Base-by-base conservation (phyloP, 1,140 invertebrate genomes). In the Caerostris extrusa region DNA sequence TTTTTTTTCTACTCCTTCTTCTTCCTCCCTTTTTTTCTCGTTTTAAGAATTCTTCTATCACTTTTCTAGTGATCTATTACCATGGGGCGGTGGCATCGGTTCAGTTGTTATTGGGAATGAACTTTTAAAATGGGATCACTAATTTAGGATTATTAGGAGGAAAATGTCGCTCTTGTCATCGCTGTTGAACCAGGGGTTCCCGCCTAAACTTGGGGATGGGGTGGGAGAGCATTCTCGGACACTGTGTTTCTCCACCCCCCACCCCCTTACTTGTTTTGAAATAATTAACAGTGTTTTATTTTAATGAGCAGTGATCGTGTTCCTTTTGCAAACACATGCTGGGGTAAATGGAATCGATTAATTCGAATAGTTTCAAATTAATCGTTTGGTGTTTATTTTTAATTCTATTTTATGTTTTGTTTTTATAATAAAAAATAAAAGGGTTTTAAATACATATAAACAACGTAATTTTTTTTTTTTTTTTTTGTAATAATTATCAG, bases 1-100 rank as follows among this genome's bases (percentile, higher is more conserved):
- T n/a, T n/a, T n/a, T n/a, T n/a, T n/a, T n/a, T n/a, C 53, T 17
- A 5, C 56, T 17, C 56, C 19, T 64, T 56, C 19, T 53, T 3
- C 34, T 56, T 56, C 50, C 55, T 56, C 81, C 81, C 8, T 19
- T 57, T 71, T 64, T 53, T 91, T 60, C 56, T 60, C 50, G 34
- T 87, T 64, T 7, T 19, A 50, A 69, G 71, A 82, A 12, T 91
- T 64, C 77, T 55, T 91, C 61, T 81, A 90, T 91, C 90, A 19
- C 81, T 91, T 85, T 83, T 85, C 90, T 91, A 91, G 85, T 91
- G 90, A 91, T 91, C 90, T 91, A 85, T 91, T 91, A 67, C 57
- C n/a, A 58, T 57, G 71, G 90, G 81, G 69, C 55, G 90, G 57
- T 7, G 14, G 67, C 90, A 19, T 88, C 60, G 60, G 64, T 81